Evolutionary conservation across 1,140 invertebrate species (phyloP).

Genomic region (Geopemphigus sp.): DNA sequence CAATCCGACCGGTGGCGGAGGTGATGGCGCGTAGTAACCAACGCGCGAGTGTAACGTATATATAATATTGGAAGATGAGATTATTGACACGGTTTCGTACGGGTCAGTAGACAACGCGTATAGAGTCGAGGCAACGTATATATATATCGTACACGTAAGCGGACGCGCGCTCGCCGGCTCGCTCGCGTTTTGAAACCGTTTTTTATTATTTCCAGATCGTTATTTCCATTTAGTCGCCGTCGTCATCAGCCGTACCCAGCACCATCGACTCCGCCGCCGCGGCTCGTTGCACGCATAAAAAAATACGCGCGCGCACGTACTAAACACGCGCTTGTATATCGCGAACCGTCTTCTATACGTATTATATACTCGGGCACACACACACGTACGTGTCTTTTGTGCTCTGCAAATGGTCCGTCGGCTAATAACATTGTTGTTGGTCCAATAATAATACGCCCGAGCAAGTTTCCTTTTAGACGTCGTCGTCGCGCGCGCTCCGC

Average conservation of each 20-base stretch:
- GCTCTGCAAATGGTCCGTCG: slow-evolving; percentile 29
- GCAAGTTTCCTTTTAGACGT: slow-evolving; percentile 44
- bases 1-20: too few relatives aligned
- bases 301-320: background rate
- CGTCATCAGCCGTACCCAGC: background rate
- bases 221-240: slow-evolving; percentile 32
- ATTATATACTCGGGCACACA: too few relatives aligned
- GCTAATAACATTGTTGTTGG: slow-evolving; percentile 33
- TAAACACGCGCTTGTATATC: background rate
- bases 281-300: too few relatives aligned
- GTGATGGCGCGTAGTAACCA: too few relatives aligned
- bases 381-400: background rate
- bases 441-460: slow-evolving; percentile 21
- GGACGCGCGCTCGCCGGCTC: background rate
- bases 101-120: slow-evolving; percentile 31
- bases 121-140: background rate
- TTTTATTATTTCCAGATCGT: slow-evolving; percentile 38
- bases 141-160: background rate
- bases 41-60: too few relatives aligned
- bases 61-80: slow-evolving; percentile 20
- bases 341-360: background rate
- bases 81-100: slow-evolving; percentile 38
- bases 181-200: slow-evolving; percentile 30
- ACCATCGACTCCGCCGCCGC: background rate
- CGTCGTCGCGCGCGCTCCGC: slow-evolving; percentile 9